Percentiles rank a stretch among this genome's conserved stretches.
phyloP scores from a whole-genome alignment of 2,888 invertebrate species.

The Drosophila tripunctata region DNA sequence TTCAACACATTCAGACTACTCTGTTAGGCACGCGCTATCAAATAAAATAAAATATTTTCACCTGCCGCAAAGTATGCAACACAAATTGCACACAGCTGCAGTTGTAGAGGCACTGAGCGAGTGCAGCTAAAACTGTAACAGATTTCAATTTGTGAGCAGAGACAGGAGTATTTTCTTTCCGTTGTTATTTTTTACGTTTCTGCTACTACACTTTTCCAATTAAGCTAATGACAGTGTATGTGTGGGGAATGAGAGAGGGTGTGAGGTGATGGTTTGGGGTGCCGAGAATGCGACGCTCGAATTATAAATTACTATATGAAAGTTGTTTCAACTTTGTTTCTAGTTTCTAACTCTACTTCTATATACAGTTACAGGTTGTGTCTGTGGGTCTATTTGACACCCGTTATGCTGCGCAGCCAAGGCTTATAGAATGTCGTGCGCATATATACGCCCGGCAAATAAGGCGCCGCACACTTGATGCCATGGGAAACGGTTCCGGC shows the following conservation, averaged over 20 bases:
- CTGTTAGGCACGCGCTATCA: conserved; percentile 28
- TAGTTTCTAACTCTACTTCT: conserved; percentile 63
- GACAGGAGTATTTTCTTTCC: conserved; percentile 6
- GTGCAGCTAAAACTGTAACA: conserved; percentile 22
- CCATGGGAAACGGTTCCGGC: conserved; percentile 97
- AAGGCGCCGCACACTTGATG: conserved; percentile 96
- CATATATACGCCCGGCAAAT: conserved; percentile 97
- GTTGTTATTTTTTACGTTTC: neutral
- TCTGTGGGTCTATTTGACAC: conserved; percentile 86
- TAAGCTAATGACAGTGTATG: conserved; percentile 57
- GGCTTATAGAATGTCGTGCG: conserved; percentile 95
- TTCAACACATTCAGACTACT: conserved; percentile 77
- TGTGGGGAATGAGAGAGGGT: neutral
- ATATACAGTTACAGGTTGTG: conserved; percentile 65
- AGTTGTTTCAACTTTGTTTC: conserved; percentile 38
- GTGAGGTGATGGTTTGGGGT: neutral
- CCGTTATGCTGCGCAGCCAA: conserved; percentile 95
- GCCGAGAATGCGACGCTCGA: conserved; percentile 39
- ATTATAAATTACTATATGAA: conserved; percentile 28
- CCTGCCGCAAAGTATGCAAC: conserved; percentile 46
- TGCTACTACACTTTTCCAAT: conserved; percentile 43
- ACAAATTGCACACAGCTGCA: conserved; percentile 13
- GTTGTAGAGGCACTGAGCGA: conserved; percentile 35
- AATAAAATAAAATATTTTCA: too few relatives aligned
- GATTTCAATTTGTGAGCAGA: conserved; percentile 9